Evolutionary conservation across 2,113 vertebrate genomes (phyloP).

Genomic region (Peromyscus californicus): DNA sequence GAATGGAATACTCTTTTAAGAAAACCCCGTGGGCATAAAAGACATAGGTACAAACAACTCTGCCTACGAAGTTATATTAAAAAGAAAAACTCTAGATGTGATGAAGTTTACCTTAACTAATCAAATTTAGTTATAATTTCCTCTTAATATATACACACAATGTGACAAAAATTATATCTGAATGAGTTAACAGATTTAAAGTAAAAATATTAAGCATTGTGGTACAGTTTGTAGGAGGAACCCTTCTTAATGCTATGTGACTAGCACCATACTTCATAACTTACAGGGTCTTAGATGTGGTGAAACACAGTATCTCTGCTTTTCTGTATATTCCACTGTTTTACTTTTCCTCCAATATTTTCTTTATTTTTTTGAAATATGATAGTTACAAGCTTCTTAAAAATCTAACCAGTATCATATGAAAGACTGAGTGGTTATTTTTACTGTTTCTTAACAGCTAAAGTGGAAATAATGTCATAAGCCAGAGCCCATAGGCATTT

Average conservation of each 20-base stretch:
- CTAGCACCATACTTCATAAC: constrained; percentile 1
- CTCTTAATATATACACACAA: not conserved
- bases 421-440: not conserved
- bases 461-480: constrained; percentile 13
- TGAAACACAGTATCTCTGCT: constrained; percentile 1
- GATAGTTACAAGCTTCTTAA: not conserved
- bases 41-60: constrained; percentile 26
- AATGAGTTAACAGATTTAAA: constrained; percentile 11
- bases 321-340: not conserved
- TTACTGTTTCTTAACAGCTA: constrained; percentile 18
- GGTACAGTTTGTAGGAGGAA: not conserved
- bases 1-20: not conserved
- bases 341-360: not conserved
- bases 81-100: not conserved
- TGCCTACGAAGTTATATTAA: not conserved
- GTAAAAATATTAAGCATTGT: constrained; percentile 25
- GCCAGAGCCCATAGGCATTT: not conserved
- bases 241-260: not conserved
- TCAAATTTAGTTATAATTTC: constrained; percentile 22
- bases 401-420: not conserved
- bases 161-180: not conserved
- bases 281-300: not conserved
- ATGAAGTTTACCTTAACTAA: constrained; percentile 23
- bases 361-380: constrained; percentile 5
- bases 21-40: not conserved